Evolutionary conservation across 2,888 invertebrate genomes (phyloP).

Genomic region (Toxonevra muliebris): DNA sequence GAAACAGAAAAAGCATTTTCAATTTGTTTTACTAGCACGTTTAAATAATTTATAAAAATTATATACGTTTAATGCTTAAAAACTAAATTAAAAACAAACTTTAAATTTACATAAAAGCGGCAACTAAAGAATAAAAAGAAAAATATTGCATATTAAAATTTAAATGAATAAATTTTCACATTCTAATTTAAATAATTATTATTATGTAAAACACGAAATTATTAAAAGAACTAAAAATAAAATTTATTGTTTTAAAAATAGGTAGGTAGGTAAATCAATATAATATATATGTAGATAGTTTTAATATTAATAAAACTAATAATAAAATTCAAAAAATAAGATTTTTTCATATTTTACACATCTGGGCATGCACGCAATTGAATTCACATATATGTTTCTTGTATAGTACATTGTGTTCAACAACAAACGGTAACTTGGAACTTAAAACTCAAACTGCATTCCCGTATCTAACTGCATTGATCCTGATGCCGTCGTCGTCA

Average conservation of each 20-base stretch:
- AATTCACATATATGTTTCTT: too few relatives aligned
- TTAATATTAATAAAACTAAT: not conserved
- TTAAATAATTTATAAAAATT: not conserved
- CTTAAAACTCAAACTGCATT: slow-evolving; percentile 43
- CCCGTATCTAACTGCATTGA: slow-evolving; percentile 22
- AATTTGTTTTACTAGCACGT: too few relatives aligned
- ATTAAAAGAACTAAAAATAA: not conserved
- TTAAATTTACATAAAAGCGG: not conserved
- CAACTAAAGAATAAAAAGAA: not conserved
- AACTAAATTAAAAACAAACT: not conserved
- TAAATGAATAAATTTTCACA: not conserved
- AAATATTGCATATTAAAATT: not conserved
- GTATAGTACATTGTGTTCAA: too few relatives aligned
- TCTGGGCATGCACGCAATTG: too few relatives aligned
- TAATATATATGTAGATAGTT: too few relatives aligned
- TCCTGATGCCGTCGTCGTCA: not conserved
- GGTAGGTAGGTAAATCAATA: too few relatives aligned
- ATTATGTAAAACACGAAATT: not conserved
- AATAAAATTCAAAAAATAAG: not conserved
- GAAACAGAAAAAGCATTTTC: too few relatives aligned
- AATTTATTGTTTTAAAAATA: not conserved
- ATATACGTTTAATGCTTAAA: not conserved
- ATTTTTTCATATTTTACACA: not conserved
- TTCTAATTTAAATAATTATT: not conserved
- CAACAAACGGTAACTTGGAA: not conserved